Percentiles rank a stretch among this genome's conserved stretches.
These are phyloP conservation scores for Syngnathoides biaculeatus DNA, from an alignment of 2,113 vertebrate genomes.

Conservation along the genomic window DNA sequence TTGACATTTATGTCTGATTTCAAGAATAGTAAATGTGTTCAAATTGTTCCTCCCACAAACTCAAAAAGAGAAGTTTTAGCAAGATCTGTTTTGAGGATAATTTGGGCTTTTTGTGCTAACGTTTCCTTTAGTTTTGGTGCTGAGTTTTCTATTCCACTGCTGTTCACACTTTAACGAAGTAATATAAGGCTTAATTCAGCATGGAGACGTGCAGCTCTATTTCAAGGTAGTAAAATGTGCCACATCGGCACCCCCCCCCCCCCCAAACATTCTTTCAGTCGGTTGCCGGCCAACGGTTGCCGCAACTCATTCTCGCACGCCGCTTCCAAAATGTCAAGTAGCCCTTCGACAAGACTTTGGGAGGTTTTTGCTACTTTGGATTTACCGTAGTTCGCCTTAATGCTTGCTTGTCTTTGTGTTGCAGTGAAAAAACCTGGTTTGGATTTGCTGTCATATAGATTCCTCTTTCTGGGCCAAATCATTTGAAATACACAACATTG, in stretches of 20 bases:
- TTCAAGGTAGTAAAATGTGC: conserved; percentile 13
- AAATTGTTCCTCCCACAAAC: not conserved
- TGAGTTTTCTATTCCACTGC: not conserved
- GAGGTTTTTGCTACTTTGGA: not conserved
- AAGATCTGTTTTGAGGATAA: not conserved
- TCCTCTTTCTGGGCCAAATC: not conserved
- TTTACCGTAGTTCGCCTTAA: not conserved
- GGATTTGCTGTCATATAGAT: not conserved
- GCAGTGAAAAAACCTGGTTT: not conserved
- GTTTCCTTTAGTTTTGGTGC: not conserved
- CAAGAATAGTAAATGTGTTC: not conserved
- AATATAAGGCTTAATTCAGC: conserved; percentile 6
- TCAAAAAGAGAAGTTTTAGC: not conserved
- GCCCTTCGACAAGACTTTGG: not conserved
- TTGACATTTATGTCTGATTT: not conserved
- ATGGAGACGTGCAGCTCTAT: conserved; percentile 8
- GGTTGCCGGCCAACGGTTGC: conserved; percentile 9
- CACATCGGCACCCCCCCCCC: not conserved
- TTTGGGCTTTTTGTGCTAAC: not conserved
- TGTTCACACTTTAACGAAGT: conserved; percentile 3
- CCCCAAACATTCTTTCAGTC: conserved; percentile 8
- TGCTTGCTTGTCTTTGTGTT: not conserved
- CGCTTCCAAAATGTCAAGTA: conserved; percentile 3
- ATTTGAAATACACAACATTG: no score
- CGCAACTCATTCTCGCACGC: not conserved